phyloP scores from a whole-genome alignment of 2,888 invertebrate species.

The Silvanus unidentatus region DNA sequence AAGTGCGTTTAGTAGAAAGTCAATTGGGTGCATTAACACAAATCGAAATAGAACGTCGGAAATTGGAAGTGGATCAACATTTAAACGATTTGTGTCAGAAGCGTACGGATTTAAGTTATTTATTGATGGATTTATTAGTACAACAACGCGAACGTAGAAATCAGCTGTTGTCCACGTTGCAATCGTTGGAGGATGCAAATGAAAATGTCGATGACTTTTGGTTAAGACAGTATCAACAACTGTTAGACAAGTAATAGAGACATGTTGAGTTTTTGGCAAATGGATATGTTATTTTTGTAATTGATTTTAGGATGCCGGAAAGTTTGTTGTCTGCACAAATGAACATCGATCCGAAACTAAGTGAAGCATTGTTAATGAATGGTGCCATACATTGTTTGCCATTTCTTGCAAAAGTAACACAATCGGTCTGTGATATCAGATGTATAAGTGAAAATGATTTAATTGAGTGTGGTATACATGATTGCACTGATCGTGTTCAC shows the following conservation, averaged over 20 bases:
- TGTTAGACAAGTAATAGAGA: slow-evolving; percentile 65
- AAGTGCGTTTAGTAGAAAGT: slow-evolving; percentile 65
- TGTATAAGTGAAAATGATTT: slow-evolving; percentile 54
- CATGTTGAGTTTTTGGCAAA: not conserved
- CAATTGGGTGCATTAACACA: slow-evolving; percentile 66
- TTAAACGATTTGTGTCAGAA: slow-evolving; percentile 63
- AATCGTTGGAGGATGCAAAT: slow-evolving; percentile 62
- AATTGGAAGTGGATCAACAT: slow-evolving; percentile 60
- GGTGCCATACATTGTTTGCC: slow-evolving; percentile 73
- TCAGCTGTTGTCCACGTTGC: slow-evolving; percentile 61
- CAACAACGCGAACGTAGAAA: slow-evolving; percentile 62
- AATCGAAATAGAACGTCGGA: slow-evolving; percentile 66
- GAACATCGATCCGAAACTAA: slow-evolving; percentile 60
- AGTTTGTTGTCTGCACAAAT: slow-evolving; percentile 57
- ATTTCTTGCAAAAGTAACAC: slow-evolving; percentile 59
- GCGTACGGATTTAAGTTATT: slow-evolving; percentile 59
- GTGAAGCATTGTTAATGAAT: slow-evolving; percentile 63
- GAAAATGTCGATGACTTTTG: slow-evolving; percentile 58
- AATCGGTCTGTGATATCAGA: slow-evolving; percentile 49
- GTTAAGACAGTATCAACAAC: slow-evolving; percentile 75
- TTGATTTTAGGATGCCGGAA: slow-evolving; percentile 49
- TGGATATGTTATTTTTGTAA: no score
- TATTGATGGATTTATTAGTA: slow-evolving; percentile 62
- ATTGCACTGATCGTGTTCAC: slow-evolving; percentile 53
- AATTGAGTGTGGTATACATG: slow-evolving; percentile 53